Conservation (phyloP, 2,888 invertebrate genomes). For the Colostygia pectinataria region DNA sequence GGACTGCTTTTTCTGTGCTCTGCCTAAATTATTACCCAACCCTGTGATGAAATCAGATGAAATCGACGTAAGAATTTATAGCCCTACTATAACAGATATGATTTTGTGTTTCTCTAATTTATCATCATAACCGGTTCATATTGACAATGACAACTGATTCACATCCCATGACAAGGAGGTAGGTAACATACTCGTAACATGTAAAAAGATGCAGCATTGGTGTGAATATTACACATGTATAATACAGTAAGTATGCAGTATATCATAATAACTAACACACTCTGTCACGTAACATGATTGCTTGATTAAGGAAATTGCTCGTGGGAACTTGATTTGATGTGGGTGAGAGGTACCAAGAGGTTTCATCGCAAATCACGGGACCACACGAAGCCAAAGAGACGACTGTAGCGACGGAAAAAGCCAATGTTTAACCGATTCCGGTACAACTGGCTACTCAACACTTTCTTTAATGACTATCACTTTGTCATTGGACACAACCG, state of each 20-base stretch:
- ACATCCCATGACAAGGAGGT: neutral
- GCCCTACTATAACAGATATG: no score
- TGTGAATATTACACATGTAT: no score
- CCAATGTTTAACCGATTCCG: constrained; percentile 51
- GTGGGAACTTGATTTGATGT: constrained; percentile 74
- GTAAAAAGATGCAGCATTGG: no score
- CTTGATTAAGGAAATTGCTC: constrained; percentile 61
- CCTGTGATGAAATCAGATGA: no score
- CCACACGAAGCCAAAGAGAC: no score
- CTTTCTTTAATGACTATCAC: constrained; percentile 57
- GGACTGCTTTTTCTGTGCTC: constrained; percentile 3
- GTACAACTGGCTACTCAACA: constrained; percentile 46
- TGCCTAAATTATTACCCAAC: neutral
- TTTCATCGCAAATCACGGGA: constrained; percentile 52
- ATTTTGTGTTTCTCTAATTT: no score
- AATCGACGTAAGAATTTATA: no score
- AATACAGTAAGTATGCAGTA: neutral
- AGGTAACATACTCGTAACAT: no score
- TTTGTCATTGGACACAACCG: constrained; percentile 42
- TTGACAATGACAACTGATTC: neutral
- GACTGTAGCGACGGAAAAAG: constrained; percentile 53
- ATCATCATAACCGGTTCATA: no score
- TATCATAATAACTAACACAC: constrained; percentile 35
- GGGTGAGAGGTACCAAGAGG: constrained; percentile 71
- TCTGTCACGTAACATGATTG: constrained; percentile 51